Evolutionary conservation across 2,888 invertebrate genomes (phyloP).

Genomic region (Seladonia tumulorum): DNA sequence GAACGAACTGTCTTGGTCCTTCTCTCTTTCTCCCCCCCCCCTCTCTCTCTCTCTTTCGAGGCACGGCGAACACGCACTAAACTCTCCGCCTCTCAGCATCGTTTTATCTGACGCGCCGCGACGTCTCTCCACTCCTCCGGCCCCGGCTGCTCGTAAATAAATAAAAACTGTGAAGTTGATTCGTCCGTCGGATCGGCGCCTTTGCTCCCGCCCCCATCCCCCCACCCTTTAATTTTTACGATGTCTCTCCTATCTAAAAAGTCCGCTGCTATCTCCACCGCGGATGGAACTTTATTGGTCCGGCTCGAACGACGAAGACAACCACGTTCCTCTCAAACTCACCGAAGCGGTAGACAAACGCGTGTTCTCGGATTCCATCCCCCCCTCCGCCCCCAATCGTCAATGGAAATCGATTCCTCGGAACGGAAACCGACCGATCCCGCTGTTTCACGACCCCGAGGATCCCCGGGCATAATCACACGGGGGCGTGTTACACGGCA

Average conservation of each 20-base stretch:
- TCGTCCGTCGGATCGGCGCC: conserved; percentile 55
- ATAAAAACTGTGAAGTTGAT: conserved; percentile 49
- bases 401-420: conserved; percentile 19
- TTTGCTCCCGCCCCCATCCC: conserved; percentile 37
- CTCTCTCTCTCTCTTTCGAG: background rate
- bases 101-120: conserved; percentile 3
- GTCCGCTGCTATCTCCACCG: conserved; percentile 34
- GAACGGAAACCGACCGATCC: conserved; percentile 24
- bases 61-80: conserved; percentile 33
- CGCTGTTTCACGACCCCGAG: conserved; percentile 39
- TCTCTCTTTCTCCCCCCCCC: background rate
- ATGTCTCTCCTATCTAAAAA: conserved; percentile 50
- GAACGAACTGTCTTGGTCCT: conserved; percentile 35
- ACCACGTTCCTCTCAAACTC: conserved; percentile 29
- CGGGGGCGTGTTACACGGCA: background rate
- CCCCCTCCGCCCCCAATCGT: background rate
- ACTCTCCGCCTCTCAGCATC: conserved; percentile 41
- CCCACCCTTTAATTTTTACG: conserved; percentile 68
- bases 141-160: conserved; percentile 59
- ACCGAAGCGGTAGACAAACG: conserved; percentile 40
- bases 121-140: background rate
- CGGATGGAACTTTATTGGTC: conserved; percentile 51
- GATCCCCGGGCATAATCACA: background rate
- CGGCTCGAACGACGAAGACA: background rate
- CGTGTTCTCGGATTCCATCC: conserved; percentile 12